A percentile compares a stretch with the other conserved stretches of the same genome.
phyloP scores from a whole-genome alignment of 2,113 vertebrate species.

The Arenaria interpres region DNA sequence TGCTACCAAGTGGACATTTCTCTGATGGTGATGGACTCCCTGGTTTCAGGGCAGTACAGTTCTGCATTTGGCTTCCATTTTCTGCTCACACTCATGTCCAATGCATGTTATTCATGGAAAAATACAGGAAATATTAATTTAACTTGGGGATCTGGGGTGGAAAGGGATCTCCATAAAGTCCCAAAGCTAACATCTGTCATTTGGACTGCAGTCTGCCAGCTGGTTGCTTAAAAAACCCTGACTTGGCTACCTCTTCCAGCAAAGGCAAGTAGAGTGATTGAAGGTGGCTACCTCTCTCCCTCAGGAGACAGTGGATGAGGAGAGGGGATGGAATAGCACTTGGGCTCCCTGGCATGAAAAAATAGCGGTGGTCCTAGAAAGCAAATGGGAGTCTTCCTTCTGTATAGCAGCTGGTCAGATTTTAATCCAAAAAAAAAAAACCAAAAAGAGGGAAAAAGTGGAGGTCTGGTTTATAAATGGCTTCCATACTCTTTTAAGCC shows the following conservation, averaged over 20 bases:
- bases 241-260: neutral
- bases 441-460: neutral
- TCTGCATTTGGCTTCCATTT: neutral
- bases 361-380: neutral
- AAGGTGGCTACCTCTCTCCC: neutral
- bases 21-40: neutral
- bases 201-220: neutral
- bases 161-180: neutral
- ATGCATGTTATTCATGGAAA: neutral
- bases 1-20: neutral
- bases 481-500: neutral
- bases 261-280: neutral
- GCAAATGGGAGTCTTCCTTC: neutral
- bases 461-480: neutral
- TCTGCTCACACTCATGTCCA: neutral
- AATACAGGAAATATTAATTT: neutral
- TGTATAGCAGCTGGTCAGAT: neutral
- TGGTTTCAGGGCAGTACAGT: neutral
- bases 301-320: neutral
- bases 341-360: neutral
- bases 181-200: neutral
- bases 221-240: neutral
- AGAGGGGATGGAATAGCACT: neutral
- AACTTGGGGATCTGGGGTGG: neutral
- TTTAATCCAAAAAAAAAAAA: neutral